phyloP scores from a whole-genome alignment of 2,113 vertebrate species.

The Hyperoodon ampullatus region DNA sequence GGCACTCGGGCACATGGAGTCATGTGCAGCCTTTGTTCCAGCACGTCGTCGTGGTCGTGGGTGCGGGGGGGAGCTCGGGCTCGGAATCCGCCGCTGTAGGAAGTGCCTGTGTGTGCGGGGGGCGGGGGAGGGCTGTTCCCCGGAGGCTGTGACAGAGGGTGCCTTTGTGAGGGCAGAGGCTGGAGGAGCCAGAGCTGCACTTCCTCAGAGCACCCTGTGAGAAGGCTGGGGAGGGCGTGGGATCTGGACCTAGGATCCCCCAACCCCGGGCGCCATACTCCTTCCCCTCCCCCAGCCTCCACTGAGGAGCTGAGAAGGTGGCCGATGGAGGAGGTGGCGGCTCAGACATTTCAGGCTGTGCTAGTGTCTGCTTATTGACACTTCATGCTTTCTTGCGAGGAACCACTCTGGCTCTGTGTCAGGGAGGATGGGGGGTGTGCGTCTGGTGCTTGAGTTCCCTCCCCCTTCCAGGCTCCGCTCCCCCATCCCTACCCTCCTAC shows the following conservation, averaged over 20 bases:
- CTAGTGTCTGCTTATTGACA: background rate
- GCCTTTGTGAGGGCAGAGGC: constrained; percentile 48
- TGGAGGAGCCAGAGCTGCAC: background rate
- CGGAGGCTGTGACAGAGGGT: constrained; percentile 51
- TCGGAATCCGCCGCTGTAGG: constrained; percentile 4
- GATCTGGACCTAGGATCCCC: background rate
- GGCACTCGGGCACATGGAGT: constrained; percentile 51
- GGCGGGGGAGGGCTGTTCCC: constrained; percentile 34
- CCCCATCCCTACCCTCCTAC: background rate
- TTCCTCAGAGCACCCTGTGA: background rate
- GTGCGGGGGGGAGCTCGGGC: no score
- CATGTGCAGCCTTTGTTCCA: constrained; percentile 74
- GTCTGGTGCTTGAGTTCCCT: background rate
- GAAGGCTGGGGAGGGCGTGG: background rate
- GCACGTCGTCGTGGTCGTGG: constrained; percentile 35
- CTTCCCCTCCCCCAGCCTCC: background rate
- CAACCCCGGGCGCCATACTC: background rate
- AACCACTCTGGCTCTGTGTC: background rate
- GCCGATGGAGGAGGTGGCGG: background rate
- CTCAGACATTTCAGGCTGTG: background rate
- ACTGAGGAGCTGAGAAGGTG: background rate
- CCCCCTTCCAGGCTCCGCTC: background rate
- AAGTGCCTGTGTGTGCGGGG: constrained; percentile 28
- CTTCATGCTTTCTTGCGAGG: background rate
- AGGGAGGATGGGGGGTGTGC: background rate